phyloP scores from a whole-genome alignment of 2,888 invertebrate genomes.

The Notocelia uddmanniana region DNA sequence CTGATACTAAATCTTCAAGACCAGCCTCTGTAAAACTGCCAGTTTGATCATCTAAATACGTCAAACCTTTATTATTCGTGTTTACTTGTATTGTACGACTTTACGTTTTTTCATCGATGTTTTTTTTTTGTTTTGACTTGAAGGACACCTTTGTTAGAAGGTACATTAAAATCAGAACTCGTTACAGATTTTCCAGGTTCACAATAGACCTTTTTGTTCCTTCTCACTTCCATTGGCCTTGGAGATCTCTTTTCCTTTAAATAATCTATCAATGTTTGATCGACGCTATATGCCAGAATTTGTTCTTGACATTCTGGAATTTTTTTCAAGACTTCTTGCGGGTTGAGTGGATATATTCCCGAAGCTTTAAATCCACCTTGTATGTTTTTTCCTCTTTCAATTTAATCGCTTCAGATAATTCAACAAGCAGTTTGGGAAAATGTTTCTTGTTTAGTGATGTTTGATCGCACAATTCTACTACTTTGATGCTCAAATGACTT shows the following conservation, averaged over 20 bases:
- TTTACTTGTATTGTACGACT: neutral
- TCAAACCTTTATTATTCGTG: no score
- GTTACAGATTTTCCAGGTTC: neutral
- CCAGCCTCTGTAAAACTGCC: neutral
- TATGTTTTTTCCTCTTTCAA: neutral
- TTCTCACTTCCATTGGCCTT: neutral
- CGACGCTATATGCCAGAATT: conserved; percentile 15
- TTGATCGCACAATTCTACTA: neutral
- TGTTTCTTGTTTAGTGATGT: neutral
- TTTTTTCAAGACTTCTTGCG: neutral
- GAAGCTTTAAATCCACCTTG: conserved; percentile 1
- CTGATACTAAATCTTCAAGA: no score
- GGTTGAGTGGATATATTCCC: neutral
- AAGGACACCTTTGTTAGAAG: neutral
- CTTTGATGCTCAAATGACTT: neutral
- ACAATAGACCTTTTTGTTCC: neutral
- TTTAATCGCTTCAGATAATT: neutral
- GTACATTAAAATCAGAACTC: neutral
- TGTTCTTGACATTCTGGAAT: conserved; percentile 1
- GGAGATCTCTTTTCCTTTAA: neutral
- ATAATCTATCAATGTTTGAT: neutral
- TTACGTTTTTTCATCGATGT: neutral
- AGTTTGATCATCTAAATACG: neutral
- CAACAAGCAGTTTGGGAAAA: neutral
- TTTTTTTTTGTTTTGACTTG: neutral